Conservation (phyloP, 2,113 vertebrate genomes). For the Anser cygnoides region DNA sequence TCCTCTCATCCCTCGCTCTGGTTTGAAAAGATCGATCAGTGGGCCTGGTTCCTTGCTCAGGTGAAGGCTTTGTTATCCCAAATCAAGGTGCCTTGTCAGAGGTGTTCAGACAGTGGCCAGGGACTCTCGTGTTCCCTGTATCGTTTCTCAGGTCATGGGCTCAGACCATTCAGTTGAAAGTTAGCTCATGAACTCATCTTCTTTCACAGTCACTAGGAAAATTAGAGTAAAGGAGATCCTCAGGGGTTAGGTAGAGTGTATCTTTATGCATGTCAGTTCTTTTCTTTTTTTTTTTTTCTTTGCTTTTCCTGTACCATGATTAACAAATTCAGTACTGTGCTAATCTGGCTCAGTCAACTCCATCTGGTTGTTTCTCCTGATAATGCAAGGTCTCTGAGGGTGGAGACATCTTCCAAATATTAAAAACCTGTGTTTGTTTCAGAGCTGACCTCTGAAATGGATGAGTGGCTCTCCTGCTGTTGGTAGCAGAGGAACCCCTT, state of each 20-base stretch:
- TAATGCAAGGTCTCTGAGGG: not conserved
- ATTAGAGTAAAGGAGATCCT: not conserved
- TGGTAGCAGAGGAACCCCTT: not conserved
- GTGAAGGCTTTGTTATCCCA: not conserved
- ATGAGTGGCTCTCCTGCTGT: not conserved
- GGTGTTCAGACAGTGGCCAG: not conserved
- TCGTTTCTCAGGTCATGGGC: not conserved
- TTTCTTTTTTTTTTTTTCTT: not conserved
- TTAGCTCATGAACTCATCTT: not conserved
- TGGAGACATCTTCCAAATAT: not conserved
- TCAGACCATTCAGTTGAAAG: not conserved
- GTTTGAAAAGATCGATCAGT: not conserved
- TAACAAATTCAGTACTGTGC: not conserved
- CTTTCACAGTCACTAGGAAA: not conserved
- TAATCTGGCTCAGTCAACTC: not conserved
- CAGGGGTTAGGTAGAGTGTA: not conserved
- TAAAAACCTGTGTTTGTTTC: not conserved
- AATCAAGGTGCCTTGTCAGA: not conserved
- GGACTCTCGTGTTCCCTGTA: not conserved
- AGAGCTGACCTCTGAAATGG: not conserved
- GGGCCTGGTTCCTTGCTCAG: not conserved
- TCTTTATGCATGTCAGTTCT: not conserved
- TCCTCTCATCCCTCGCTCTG: accelerated
- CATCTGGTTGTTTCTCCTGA: not conserved
- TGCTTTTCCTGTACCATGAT: not conserved